Evolutionary conservation across 2,888 invertebrate genomes (phyloP), one percentile per base, ranked within the genome.

Genomic region (Athetis lepigone): DNA sequence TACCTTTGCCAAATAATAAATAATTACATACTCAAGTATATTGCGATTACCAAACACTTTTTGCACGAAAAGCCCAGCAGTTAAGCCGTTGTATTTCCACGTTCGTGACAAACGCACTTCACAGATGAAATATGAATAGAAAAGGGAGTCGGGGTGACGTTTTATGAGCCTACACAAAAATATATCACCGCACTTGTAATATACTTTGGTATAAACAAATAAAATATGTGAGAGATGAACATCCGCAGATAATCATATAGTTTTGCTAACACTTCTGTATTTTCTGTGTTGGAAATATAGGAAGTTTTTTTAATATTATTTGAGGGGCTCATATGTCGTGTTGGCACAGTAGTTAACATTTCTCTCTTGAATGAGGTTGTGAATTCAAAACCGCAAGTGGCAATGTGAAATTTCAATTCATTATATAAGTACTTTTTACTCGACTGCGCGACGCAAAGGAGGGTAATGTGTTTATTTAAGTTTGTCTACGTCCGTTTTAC

Each of bases 31-130:
- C 9, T 46, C 7, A 40, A n/a, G 33, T 23, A 39, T 46, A 46
- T n/a, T 16, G 3, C 6, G 11, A 49, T 27, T 42, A 51, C 13
- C n/a, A 57, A 36, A 47, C 4, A 13, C 25, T 42, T 43, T 27
- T 39, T 5, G 40, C 19, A 46, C 19, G 39, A 23, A 67, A 50
- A 52, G 36, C 40, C 21, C 37, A 45, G 27, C 19, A 70, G 39
- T 65, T 37, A 54, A 61, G 21, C 62, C 52, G 62, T 76, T 66
- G 74, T 75, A 70, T 71, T 74, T 58, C 52, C 60, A 51, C 64
- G 46, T 72, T 64, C 59, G 66, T 80, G 84, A 80, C 81, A 84
- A 81, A 79, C 76, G 68, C 80, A 81, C 80, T 84, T 82, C 81
- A 70, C 68, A 72, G 50, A 84, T 81, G 80, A 83, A 80, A 82